Base-by-base conservation (phyloP, 2,888 invertebrate genomes). In the Melikaiella ostensackeni region DNA sequence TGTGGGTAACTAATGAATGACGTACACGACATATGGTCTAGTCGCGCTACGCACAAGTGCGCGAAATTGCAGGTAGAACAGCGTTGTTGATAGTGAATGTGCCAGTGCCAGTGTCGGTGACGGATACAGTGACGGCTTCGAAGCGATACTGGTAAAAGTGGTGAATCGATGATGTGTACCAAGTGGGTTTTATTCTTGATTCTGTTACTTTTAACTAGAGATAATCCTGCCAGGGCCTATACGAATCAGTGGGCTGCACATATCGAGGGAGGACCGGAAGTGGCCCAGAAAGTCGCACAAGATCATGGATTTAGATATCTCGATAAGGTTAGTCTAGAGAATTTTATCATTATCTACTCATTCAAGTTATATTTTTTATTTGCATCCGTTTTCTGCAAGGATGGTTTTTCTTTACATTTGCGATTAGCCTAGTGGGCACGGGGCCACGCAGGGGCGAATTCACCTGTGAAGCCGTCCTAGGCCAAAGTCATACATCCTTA, bases 241-340 rank as follows among this genome's bases (percentile, higher is more conserved):
- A 92, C 93, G 59, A 93, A 94, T 88, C 93, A 94, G 88, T 95
- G 94, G 94, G 94, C 94, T 42, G 93, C 93, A 16, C 92, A 93
- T 85, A 92, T 95, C 82, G 90, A 91, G 55, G 94, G 94, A 55
- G 94, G 94, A 70, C 86, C 88, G 50, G 89, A 91, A 9, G 89
- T 88, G 42, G 95, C 94, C 50, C 89, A 91, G 82, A 86, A 88
- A 78, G 92, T 94, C 79, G 94, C 94, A 21, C 85, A 86, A 81
- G 93, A 93, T 84, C 93, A 94, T 89, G 94, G 94, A 84, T 94
- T 94, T 91, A 91, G 89, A 79, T 92, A 93, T 88, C 87, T 92
- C 66, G 93, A 93, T 85, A 89, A 93, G 93, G 94, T 94, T 35
- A 46, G 62, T 61, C 11, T 38, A n/a, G 8, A 35, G 2, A 9